A percentile compares a stretch with the other conserved stretches of the same genome.
Evolutionary conservation across 2,888 invertebrate species (phyloP).

Genomic region (Thyatira batis): DNA sequence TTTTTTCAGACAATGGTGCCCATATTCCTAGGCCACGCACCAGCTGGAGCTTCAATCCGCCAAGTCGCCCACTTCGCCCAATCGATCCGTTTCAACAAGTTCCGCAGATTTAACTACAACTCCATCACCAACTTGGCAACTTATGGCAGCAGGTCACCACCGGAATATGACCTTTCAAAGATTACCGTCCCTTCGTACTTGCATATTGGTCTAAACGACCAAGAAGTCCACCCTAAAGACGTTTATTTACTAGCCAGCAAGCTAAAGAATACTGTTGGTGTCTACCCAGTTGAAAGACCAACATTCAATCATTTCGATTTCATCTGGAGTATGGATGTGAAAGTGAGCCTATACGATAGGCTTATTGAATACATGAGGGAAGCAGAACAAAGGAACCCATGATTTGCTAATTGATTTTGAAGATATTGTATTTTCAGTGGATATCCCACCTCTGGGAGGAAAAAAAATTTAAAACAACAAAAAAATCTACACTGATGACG

Average conservation of each 20-base stretch:
- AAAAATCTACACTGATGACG: not conserved
- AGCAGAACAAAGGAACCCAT: conserved; percentile 28
- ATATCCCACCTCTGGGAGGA: not conserved
- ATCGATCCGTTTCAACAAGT: conserved; percentile 36
- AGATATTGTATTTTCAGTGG: not conserved
- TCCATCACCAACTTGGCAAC: conserved; percentile 33
- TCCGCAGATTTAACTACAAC: conserved; percentile 48
- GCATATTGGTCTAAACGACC: conserved; percentile 43
- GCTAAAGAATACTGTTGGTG: conserved; percentile 34
- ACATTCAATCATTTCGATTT: conserved; percentile 53
- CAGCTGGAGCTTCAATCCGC: conserved; percentile 52
- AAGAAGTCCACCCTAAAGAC: conserved; percentile 38
- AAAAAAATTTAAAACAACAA: not conserved
- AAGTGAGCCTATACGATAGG: conserved; percentile 32
- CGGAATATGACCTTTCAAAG: conserved; percentile 40
- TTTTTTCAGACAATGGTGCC: conserved; percentile 52
- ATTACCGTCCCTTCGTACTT: conserved; percentile 43
- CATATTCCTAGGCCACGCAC: conserved; percentile 46
- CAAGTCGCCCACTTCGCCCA: conserved; percentile 58
- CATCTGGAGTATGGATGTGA: conserved; percentile 47
- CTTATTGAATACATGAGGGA: conserved; percentile 35
- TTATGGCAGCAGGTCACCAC: conserved; percentile 45
- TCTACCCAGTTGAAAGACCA: conserved; percentile 23
- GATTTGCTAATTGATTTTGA: not conserved
- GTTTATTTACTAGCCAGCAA: conserved; percentile 26